Conservation (phyloP, 1,140 invertebrate species). For the Sogatella furcifera region DNA sequence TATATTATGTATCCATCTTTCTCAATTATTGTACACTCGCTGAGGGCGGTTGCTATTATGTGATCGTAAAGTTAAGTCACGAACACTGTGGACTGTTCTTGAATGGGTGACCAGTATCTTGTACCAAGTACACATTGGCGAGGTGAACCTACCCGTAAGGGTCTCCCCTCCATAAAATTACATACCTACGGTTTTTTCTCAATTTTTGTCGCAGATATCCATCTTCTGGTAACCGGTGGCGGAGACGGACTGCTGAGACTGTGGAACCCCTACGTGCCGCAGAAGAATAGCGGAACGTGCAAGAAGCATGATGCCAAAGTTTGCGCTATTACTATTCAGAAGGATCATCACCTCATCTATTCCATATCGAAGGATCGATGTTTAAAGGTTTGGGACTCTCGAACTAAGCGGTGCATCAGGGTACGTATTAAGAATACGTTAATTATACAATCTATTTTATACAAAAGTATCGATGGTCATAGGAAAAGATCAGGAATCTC, state of each 20-base stretch:
- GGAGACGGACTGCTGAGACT: conserved; percentile 55
- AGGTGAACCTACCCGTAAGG: no score
- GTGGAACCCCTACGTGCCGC: conserved; percentile 64
- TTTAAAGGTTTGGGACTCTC: conserved; percentile 57
- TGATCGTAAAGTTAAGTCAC: no score
- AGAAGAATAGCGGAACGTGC: conserved; percentile 45
- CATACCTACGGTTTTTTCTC: background rate
- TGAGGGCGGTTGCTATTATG: no score
- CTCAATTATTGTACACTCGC: no score
- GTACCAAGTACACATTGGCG: no score
- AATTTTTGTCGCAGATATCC: conserved; percentile 18
- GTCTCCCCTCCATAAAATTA: no score
- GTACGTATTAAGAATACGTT: background rate
- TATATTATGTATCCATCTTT: no score
- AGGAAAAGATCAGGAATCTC: no score
- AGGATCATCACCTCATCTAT: conserved; percentile 35
- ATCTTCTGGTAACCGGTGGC: conserved; percentile 54
- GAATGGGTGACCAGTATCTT: no score
- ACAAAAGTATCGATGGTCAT: no score
- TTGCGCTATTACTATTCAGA: conserved; percentile 48
- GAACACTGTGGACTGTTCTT: no score
- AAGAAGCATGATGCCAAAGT: conserved; percentile 57
- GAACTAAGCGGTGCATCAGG: conserved; percentile 35
- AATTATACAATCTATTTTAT: no score
- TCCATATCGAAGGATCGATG: conserved; percentile 51